These are phyloP conservation scores for Aulostomus chinensis DNA, from an alignment of 2,797 vertebrate genomes.

Conservation along the genomic window DNA sequence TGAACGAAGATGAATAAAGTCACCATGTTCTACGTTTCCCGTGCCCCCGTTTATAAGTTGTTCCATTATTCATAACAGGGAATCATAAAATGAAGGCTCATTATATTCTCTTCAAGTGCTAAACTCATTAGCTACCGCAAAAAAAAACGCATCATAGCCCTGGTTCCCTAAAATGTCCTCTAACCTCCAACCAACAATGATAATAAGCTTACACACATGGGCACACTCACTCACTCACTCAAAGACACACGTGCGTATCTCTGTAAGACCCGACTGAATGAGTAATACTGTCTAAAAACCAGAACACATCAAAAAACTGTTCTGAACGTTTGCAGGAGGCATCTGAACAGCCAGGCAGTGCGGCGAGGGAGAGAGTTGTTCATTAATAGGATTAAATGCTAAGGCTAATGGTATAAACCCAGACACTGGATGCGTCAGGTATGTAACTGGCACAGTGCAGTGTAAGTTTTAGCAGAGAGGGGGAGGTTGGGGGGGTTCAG, in stretches of 20 bases:
- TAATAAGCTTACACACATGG: conserved; percentile 65
- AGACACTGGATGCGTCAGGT: conserved; percentile 77
- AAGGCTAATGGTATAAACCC: conserved; percentile 71
- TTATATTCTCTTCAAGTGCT: conserved; percentile 74
- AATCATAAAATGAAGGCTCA: conserved; percentile 75
- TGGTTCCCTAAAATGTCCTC: conserved; percentile 67
- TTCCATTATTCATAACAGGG: conserved; percentile 74
- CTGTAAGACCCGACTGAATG: conserved; percentile 50
- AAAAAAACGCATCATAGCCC: conserved; percentile 51
- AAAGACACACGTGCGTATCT: conserved; percentile 29
- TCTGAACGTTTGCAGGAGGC: conserved; percentile 60
- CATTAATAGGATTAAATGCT: conserved; percentile 78
- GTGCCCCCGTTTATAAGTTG: conserved; percentile 65
- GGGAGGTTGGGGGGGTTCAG: conserved; percentile 29
- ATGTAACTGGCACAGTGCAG: conserved; percentile 62
- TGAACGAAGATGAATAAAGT: conserved; percentile 62
- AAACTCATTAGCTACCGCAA: conserved; percentile 70
- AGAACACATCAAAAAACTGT: conserved; percentile 65
- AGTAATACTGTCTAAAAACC: conserved; percentile 68
- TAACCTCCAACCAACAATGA: conserved; percentile 64
- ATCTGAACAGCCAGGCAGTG: conserved; percentile 39
- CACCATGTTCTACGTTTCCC: conserved; percentile 48
- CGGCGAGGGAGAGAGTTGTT: conserved; percentile 62
- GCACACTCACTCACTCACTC: conserved; percentile 8
- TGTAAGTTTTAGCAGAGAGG: conserved; percentile 60